Evolutionary conservation across 1,140 invertebrate species (phyloP).

Genomic region (Diachasma alloeum): DNA sequence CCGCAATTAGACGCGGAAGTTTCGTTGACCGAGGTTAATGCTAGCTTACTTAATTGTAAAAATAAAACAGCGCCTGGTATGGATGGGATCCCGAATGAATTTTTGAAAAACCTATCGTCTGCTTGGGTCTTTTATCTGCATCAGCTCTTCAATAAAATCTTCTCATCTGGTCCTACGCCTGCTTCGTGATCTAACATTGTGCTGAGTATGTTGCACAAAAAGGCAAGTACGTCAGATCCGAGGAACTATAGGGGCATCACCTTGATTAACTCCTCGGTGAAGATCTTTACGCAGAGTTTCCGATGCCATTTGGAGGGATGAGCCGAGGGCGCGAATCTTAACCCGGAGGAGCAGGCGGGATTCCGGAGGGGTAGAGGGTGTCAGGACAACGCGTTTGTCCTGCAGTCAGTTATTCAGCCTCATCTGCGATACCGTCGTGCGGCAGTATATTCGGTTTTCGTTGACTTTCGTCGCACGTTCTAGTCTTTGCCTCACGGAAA

Average conservation of each 20-base stretch:
- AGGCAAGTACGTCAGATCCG: background rate
- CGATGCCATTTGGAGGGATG: background rate
- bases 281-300: background rate
- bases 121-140: background rate
- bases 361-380: slow-evolving; percentile 13
- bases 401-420: background rate
- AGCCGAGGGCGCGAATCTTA: background rate
- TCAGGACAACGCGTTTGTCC: background rate
- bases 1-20: background rate
- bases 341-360: slow-evolving; percentile 20
- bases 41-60: slow-evolving; percentile 1
- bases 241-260: background rate
- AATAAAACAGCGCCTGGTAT: background rate
- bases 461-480: background rate
- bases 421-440: background rate
- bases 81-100: background rate
- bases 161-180: background rate
- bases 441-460: background rate
- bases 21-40: background rate
- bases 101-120: background rate
- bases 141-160: background rate
- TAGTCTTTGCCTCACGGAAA: background rate
- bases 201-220: background rate
- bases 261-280: background rate
- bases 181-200: background rate